Evolutionary conservation across 2,797 vertebrate species (phyloP).

Genomic region (Fratercula arctica): DNA sequence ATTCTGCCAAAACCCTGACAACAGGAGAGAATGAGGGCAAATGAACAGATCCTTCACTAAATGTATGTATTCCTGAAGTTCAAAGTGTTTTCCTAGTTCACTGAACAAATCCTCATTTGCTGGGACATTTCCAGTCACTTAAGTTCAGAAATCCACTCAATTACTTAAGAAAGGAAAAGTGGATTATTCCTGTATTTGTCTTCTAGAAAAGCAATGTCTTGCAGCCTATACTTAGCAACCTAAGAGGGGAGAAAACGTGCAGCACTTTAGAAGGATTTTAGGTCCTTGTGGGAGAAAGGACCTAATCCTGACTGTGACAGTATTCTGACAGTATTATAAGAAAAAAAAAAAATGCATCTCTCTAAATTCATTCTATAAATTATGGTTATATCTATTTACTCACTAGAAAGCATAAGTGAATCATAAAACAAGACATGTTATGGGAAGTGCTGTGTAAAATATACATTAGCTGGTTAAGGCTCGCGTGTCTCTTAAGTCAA

Average conservation of each 20-base stretch:
- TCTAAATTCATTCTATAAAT: not conserved
- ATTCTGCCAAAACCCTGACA: not conserved
- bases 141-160: not conserved
- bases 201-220: not conserved
- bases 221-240: not conserved
- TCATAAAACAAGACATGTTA: not conserved
- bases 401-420: not conserved
- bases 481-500: not conserved
- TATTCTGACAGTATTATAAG: not conserved
- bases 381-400: not conserved
- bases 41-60: not conserved
- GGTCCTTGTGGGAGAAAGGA: not conserved
- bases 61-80: not conserved
- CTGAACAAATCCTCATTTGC: not conserved
- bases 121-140: not conserved
- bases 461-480: not conserved
- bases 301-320: not conserved
- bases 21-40: not conserved
- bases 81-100: not conserved
- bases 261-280: not conserved
- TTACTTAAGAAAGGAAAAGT: not conserved
- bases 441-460: not conserved
- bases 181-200: not conserved
- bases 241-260: not conserved
- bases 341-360: not conserved